Evolutionary conservation across 1,140 invertebrate genomes (phyloP), one percentile per base, ranked within the genome.

Genomic region (Tigriopus japonicus): DNA sequence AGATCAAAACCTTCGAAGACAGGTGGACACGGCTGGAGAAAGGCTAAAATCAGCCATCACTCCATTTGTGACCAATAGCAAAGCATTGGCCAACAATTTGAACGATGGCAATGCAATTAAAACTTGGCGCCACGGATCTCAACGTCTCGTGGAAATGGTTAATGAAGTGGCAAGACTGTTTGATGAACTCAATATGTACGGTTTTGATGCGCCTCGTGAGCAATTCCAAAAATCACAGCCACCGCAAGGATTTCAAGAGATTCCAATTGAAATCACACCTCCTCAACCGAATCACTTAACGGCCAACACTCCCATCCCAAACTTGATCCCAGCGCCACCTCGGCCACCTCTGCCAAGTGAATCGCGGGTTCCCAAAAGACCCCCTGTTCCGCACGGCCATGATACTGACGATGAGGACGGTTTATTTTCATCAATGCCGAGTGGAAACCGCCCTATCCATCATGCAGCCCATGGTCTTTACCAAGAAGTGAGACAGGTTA

Each of bases 381-480:
- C 58, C 5, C 59, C 52, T 35, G 15, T 17, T n/a, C 23, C 23
- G 1, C 3, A 23, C 7, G 21, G 13, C 40, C 17, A 41, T 42
- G 59, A 61, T 15, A 56, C 59, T n/a, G 59, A 61, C 17, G 59
- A 61, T 41, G 59, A 61, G 35, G 59, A 61, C 13, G 59, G 59
- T 7, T 15, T 61, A 6, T 61, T 61, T 19, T 24, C n/a, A 9
- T 5, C 43, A 7, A 52, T 54, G 59, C 59, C 59, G 28, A 52
- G 15, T 49, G n/a, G 45, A 42, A 58, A 59, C 17, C 6, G 45
- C 41, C 43, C 15, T 56, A 65, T 70, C 24, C 64, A 96, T 88
- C 87, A 94, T 78, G 95, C 95, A 58, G 95, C 95, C 13, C 93
- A 98, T 75, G 94, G 92, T 65, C 77, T 99, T 10, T 92, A 97